Percentiles rank a stretch among this genome's conserved stretches.
Evolutionary conservation across 2,113 vertebrate species (phyloP).

Genomic region (Cathartes aura): DNA sequence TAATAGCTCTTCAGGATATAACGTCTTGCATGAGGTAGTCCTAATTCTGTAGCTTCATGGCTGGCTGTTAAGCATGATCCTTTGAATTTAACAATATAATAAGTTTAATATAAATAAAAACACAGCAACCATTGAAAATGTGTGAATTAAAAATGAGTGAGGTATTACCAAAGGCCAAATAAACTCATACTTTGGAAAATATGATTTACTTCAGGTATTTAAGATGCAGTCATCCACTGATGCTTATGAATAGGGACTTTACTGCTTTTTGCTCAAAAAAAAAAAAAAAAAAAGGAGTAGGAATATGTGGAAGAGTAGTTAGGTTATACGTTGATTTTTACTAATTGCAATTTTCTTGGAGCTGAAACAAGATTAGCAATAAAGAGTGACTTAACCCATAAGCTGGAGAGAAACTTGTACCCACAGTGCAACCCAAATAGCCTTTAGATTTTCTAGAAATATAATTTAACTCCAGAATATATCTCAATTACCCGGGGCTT

Average conservation of each 20-base stretch:
- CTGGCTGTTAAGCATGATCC: conserved; percentile 7
- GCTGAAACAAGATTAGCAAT: background rate
- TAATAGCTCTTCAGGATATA: background rate
- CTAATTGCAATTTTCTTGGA: background rate
- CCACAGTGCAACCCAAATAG: background rate
- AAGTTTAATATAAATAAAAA: background rate
- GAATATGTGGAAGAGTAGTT: background rate
- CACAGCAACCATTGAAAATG: background rate
- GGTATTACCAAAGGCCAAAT: background rate
- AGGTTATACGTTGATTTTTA: background rate
- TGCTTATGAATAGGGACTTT: background rate
- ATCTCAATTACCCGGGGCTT: background rate
- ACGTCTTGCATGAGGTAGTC: conserved; percentile 33
- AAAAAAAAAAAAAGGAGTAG: background rate
- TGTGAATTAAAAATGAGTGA: background rate
- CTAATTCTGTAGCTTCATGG: background rate
- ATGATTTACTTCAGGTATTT: background rate
- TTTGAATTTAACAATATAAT: conserved; percentile 3
- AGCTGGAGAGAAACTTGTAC: background rate
- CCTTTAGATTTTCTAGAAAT: background rate
- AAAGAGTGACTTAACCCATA: background rate
- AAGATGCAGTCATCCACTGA: background rate
- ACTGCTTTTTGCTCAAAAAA: background rate
- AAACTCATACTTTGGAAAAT: background rate
- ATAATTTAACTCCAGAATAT: background rate